Conservation (phyloP, 2,797 vertebrate genomes). For the Nyctalus aviator region DNA sequence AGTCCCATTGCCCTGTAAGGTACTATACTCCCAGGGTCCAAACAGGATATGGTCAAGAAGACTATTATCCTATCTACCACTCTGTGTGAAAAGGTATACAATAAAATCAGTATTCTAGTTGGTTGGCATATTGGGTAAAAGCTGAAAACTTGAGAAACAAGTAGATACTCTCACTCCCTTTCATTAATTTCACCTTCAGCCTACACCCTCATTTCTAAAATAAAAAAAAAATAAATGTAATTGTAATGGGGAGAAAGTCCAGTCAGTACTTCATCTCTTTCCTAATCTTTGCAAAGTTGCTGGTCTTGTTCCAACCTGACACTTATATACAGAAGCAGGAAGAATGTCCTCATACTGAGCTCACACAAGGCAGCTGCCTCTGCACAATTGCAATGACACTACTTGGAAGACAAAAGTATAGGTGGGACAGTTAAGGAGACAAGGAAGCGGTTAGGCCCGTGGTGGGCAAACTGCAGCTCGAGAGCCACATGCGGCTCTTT, state of each 20-base stretch:
- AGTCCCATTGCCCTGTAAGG: background rate
- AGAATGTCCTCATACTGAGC: background rate
- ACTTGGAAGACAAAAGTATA: background rate
- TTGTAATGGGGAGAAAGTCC: background rate
- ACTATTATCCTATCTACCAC: background rate
- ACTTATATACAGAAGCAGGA: background rate
- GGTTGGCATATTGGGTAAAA: background rate
- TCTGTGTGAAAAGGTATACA: background rate
- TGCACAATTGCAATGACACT: background rate
- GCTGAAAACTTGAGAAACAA: background rate
- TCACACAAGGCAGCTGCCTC: background rate
- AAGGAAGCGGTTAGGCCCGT: background rate
- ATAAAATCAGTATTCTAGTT: background rate
- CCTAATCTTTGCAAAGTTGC: background rate
- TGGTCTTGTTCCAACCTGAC: background rate
- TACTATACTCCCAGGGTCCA: background rate
- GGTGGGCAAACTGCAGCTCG: no score
- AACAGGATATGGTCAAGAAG: background rate
- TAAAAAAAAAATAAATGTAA: background rate
- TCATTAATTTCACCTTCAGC: background rate
- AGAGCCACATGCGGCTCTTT: no score
- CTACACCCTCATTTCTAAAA: slow-evolving; percentile 15
- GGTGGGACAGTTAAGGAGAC: background rate
- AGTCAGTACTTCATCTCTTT: background rate
- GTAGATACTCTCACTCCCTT: background rate